Conservation (phyloP, 2,888 invertebrate genomes). For the Baronia brevicornis region DNA sequence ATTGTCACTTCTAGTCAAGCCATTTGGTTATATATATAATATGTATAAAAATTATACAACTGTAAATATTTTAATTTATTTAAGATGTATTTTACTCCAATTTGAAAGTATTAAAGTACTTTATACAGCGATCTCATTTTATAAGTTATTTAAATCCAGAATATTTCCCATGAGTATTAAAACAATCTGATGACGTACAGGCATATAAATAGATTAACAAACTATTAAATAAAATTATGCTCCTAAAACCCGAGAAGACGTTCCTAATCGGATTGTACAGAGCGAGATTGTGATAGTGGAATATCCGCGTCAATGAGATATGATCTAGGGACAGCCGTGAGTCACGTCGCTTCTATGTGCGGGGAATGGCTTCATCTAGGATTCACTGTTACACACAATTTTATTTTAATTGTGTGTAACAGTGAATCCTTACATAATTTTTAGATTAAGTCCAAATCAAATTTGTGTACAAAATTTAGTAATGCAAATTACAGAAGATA, state of each 20-base stretch:
- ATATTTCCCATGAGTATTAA: constrained; percentile 9
- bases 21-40: too few relatives aligned
- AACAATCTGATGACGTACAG: constrained; percentile 15
- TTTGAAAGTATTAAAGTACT: too few relatives aligned
- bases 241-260: constrained; percentile 31
- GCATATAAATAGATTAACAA: constrained; percentile 24
- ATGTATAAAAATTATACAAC: constrained; percentile 2
- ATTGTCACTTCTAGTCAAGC: too few relatives aligned
- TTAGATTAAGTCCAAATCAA: too few relatives aligned
- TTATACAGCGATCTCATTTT: not conserved
- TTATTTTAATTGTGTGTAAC: too few relatives aligned
- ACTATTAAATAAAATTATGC: constrained; percentile 26
- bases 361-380: constrained; percentile 24
- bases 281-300: constrained; percentile 19
- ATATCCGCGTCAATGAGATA: constrained; percentile 35
- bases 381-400: too few relatives aligned
- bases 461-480: too few relatives aligned
- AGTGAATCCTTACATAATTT: too few relatives aligned
- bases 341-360: constrained; percentile 22
- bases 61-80: constrained; percentile 4
- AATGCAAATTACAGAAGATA: too few relatives aligned
- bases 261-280: constrained; percentile 46
- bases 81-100: too few relatives aligned
- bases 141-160: constrained; percentile 1
- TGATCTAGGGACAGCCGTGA: constrained; percentile 31